Base-by-base conservation (phyloP, 2,797 vertebrate species). In the Myripristis murdjan region DNA sequence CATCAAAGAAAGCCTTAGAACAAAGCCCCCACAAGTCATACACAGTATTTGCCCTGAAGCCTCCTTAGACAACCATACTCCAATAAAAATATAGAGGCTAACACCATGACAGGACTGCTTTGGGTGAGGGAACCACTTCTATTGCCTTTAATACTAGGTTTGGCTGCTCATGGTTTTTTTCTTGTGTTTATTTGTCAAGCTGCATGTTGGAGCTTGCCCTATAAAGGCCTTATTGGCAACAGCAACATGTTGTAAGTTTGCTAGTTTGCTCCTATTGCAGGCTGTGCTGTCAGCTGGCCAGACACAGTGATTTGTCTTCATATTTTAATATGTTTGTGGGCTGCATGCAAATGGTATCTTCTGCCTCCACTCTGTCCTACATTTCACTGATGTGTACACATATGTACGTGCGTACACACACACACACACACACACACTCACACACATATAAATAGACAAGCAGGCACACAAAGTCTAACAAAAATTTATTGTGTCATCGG, bases 291-390 rank as follows among this genome's bases (percentile, higher is more conserved):
- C 92, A 92, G 81, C 75, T 18, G 79, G 82, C 83, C 80, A 87
- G 87, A 89, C 83, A 75, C 74, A 84, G 91, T 83, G 64, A 94
- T 94, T 91, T 92, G 91, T 94, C 91, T 92, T 93, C 90, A 93
- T 93, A 93, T 90, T 91, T 91, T 92, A 90, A 92, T 93, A 91
- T 86, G 91, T 92, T 85, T 91, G 89, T 84, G 88, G 83, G 84
- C 81, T 37, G 87, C 88, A 91, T 90, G 87, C 88, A 93, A 93
- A 93, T 91, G 84, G 53, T 64, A 85, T 75, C 81, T 81, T 86
- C 82, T 69, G 82, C 75, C 62, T 83, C 69, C 46, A 60, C 46
- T 48, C 77, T 76, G 87, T 79, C 90, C 89, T 79, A 87, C 89
- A 86, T 90, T 87, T 80, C 70, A 61, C 24, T n/a, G n/a, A n/a